phyloP scores from a whole-genome alignment of 1,140 invertebrate genomes.

The Drosophila truncata region DNA sequence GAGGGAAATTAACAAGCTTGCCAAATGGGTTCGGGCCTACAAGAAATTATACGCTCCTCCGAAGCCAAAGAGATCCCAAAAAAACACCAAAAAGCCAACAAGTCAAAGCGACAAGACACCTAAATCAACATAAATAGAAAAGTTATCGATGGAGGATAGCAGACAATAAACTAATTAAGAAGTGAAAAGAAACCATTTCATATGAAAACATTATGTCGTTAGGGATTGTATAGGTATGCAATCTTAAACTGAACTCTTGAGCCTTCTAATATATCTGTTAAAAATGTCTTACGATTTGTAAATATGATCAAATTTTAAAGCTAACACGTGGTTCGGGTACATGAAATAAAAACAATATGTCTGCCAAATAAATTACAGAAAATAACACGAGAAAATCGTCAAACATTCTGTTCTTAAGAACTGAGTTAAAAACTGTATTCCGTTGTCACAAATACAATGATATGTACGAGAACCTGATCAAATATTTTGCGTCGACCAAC shows the following conservation, averaged over 20 bases:
- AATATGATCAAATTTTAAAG: not conserved
- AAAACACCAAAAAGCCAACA: not conserved
- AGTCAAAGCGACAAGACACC: too few species aligned
- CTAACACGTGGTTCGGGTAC: not conserved
- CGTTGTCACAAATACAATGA: conserved; percentile 1
- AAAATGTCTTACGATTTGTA: not conserved
- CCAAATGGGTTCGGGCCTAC: not conserved
- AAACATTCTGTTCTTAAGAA: not conserved
- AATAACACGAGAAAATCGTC: not conserved
- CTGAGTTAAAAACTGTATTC: not conserved
- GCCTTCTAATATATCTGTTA: not conserved
- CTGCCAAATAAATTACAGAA: not conserved
- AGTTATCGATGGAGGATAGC: too few species aligned
- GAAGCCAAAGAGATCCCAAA: not conserved
- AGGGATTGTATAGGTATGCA: not conserved
- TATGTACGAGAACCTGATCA: conserved; percentile 42
- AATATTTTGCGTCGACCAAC: conserved; percentile 67
- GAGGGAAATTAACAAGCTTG: not conserved
- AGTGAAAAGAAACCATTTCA: not conserved
- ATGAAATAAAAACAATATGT: not conserved
- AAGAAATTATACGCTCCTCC: not conserved
- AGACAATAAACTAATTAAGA: too few species aligned
- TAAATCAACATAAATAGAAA: not conserved
- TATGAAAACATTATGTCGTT: not conserved
- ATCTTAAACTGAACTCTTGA: not conserved